These are phyloP conservation scores for Papilio polytes DNA, from an alignment of 1,140 invertebrate species.

Conservation along the genomic window DNA sequence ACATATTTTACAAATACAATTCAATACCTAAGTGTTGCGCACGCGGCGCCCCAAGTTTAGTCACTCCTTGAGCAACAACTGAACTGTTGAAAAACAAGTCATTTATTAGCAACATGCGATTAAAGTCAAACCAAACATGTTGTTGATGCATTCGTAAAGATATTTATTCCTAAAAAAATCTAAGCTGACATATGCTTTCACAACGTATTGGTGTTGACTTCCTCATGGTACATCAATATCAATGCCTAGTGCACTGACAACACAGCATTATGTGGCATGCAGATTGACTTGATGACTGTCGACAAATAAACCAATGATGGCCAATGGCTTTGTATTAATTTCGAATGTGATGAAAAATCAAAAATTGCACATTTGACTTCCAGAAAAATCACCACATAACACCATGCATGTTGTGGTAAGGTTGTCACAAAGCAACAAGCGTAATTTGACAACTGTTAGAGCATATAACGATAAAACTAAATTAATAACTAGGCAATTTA, in stretches of 20 bases:
- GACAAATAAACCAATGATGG: constrained; percentile 22
- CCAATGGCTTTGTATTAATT: neutral
- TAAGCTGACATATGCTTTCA: constrained; percentile 53
- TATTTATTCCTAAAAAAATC: constrained; percentile 17
- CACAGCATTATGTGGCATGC: constrained; percentile 82
- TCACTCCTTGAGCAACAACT: constrained; percentile 83
- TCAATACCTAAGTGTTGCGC: constrained; percentile 82
- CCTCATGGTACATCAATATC: constrained; percentile 70
- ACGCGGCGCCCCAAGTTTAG: constrained; percentile 82
- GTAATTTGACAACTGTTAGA: neutral
- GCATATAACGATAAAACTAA: neutral
- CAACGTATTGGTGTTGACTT: constrained; percentile 75
- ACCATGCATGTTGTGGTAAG: constrained; percentile 67
- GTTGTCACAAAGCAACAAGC: constrained; percentile 38
- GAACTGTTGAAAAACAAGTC: constrained; percentile 84
- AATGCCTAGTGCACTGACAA: constrained; percentile 57
- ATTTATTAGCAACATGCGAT: constrained; percentile 82
- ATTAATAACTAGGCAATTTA: neutral
- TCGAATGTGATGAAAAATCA: constrained; percentile 28
- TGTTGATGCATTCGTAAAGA: constrained; percentile 56
- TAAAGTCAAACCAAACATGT: constrained; percentile 73
- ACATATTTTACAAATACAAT: constrained; percentile 81
- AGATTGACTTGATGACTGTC: constrained; percentile 37
- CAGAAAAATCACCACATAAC: constrained; percentile 71
- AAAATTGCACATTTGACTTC: constrained; percentile 17